Base-by-base conservation (phyloP, 2,888 invertebrate species). In the Petrolisthes cinctipes region DNA sequence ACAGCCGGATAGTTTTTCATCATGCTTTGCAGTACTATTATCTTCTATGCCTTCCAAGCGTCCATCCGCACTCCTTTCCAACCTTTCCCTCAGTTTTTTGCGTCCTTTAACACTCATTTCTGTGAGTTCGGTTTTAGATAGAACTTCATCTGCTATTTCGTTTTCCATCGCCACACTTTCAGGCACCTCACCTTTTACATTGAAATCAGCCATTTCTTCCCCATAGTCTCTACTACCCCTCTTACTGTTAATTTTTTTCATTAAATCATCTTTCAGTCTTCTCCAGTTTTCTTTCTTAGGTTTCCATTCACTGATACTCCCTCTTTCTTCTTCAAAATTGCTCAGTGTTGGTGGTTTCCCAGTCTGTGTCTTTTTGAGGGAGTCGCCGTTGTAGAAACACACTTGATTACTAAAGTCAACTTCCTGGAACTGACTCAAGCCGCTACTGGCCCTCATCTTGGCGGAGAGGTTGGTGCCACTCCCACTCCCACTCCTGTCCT, bases 331-430 rank as follows among this genome's bases (percentile, higher is more conserved):
- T n/a, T n/a, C 20, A 61, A 11, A 61, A 61, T 61, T 17, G 1
- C 17, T 61, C 17, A 9, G 9, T 61, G 61, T 37, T 37, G 17
- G 17, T 17, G 11, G 20, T n/a, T 17, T 71, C 4, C 71, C 71
- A n/a, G n/a, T 71, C 1, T 71, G 14, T 6, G 6, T 71, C 14
- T 71, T n/a, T 20, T 20, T 71, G 6, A n/a, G 6, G 20, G 17
- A n/a, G 14, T 71, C 71, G 3, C 17, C 20, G n/a, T 71, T 71
- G 17, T 11, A 71, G 71, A 6, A n/a, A n/a, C 71, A 71, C 37
- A 81, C 81, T n/a, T 81, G 81, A 14, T 81, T 75, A 57, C 83
- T 83, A 75, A 83, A 83, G 75, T 83, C 73, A 6, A 83, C 83
- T 23, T 83, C 83, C 11, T 71, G 83, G 75, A 83, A 83, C 57